phyloP scores from a whole-genome alignment of 37 sponge, comb jelly and placozoan species.

The Diacarnus erythraeanus region DNA sequence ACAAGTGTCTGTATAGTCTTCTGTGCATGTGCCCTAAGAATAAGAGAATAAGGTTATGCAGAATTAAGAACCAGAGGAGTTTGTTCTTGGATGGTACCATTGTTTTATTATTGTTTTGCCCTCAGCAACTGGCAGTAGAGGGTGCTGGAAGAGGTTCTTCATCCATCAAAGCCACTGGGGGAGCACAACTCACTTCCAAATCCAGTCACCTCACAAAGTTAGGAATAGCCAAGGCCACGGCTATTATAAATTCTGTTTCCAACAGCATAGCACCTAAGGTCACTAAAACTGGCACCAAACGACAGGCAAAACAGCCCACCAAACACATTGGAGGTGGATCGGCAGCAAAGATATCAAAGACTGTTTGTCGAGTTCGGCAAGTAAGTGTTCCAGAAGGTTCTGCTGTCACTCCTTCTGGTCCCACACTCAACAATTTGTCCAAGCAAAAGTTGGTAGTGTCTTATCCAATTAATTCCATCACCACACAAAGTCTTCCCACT shows the following conservation, averaged over 20 bases:
- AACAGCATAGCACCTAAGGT: not conserved
- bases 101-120: not conserved
- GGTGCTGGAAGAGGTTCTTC: not conserved
- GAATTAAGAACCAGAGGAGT: too few species aligned
- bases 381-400: not conserved
- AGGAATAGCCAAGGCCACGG: slow-evolving; percentile 27
- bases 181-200: not conserved
- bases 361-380: slow-evolving; percentile 23
- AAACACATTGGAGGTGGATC: not conserved
- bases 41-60: too few species aligned
- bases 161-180: not conserved
- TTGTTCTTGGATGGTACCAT: not conserved
- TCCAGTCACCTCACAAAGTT: not conserved
- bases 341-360: slow-evolving; percentile 30
- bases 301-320: slow-evolving; percentile 5
- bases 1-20: too few species aligned
- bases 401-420: not conserved
- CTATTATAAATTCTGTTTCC: not conserved
- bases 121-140: not conserved
- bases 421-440: not conserved
- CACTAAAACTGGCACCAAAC: slow-evolving; percentile 2
- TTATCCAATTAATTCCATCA: not conserved
- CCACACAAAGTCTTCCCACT: not conserved
- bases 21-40: too few species aligned
- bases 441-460: slow-evolving; percentile 12